Evolutionary conservation across 2,888 invertebrate species (phyloP).

Genomic region (Pollenia angustigena): DNA sequence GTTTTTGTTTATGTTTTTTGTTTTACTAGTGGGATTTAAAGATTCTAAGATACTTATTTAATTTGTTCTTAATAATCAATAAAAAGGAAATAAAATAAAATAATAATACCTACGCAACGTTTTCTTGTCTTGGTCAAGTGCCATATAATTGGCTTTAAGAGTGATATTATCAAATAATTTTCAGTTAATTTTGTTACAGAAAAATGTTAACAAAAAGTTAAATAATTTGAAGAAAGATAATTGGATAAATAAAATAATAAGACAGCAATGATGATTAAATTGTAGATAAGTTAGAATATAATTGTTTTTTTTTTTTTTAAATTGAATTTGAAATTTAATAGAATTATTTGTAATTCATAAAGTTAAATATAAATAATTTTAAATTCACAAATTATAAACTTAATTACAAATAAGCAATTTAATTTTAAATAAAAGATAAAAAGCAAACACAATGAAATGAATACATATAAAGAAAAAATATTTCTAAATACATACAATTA

Average conservation of each 20-base stretch:
- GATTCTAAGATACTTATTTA: conserved; percentile 56
- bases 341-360: too few species aligned
- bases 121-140: background rate
- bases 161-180: conserved; percentile 13
- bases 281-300: background rate
- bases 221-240: background rate
- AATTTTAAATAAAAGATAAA: too few species aligned
- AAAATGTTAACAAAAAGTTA: background rate
- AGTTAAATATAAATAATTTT: too few species aligned
- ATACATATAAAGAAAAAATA: background rate
- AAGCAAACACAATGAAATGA: too few species aligned
- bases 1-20: background rate
- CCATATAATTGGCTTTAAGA: conserved; percentile 13
- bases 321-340: too few species aligned
- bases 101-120: background rate
- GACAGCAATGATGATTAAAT: background rate
- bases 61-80: conserved; percentile 64
- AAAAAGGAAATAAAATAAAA: conserved; percentile 14
- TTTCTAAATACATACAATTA: too few species aligned
- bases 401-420: too few species aligned
- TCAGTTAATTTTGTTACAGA: background rate
- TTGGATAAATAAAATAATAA: background rate
- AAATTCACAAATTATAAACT: too few species aligned
- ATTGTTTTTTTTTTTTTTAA: background rate
- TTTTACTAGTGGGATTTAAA: conserved; percentile 50